Conservation (phyloP, 2,797 vertebrate genomes). For the Trachurus trachurus region DNA sequence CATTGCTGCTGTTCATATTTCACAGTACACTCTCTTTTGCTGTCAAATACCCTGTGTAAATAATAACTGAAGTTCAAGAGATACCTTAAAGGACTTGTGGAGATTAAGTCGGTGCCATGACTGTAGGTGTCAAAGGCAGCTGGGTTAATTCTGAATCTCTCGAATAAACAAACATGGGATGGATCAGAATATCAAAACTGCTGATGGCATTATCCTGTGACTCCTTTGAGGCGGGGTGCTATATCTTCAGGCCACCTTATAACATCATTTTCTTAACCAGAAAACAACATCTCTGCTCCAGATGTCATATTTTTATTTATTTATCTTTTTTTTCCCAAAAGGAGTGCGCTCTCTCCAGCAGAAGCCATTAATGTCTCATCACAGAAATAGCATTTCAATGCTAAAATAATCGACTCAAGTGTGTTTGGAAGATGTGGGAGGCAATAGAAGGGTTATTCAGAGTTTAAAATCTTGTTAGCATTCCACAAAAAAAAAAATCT, state of each 20-base stretch:
- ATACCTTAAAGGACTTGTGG: constrained; percentile 40
- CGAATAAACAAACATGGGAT: constrained; percentile 69
- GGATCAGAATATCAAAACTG: constrained; percentile 74
- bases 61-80: constrained; percentile 49
- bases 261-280: constrained; percentile 57
- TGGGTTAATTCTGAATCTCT: constrained; percentile 58
- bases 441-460: constrained; percentile 53
- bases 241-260: constrained; percentile 70
- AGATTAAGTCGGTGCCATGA: constrained; percentile 46
- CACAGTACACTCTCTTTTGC: constrained; percentile 35
- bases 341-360: constrained; percentile 19
- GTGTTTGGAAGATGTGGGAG: constrained; percentile 56
- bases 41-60: constrained; percentile 53
- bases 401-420: constrained; percentile 58
- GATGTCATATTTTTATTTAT: constrained; percentile 52
- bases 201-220: constrained; percentile 74
- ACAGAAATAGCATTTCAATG: constrained; percentile 60
- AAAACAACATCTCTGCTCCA: constrained; percentile 70
- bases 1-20: constrained; percentile 52
- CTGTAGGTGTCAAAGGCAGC: constrained; percentile 31
- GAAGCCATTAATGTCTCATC: constrained; percentile 34
- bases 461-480: constrained; percentile 60
- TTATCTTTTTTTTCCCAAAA: constrained; percentile 38
- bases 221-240: constrained; percentile 53
- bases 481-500: constrained; percentile 53